Percentiles rank a stretch among this genome's conserved stretches.
These are phyloP conservation scores for Bellardia bayeri DNA, from an alignment of 2,888 invertebrate genomes.

Conservation along the genomic window DNA sequence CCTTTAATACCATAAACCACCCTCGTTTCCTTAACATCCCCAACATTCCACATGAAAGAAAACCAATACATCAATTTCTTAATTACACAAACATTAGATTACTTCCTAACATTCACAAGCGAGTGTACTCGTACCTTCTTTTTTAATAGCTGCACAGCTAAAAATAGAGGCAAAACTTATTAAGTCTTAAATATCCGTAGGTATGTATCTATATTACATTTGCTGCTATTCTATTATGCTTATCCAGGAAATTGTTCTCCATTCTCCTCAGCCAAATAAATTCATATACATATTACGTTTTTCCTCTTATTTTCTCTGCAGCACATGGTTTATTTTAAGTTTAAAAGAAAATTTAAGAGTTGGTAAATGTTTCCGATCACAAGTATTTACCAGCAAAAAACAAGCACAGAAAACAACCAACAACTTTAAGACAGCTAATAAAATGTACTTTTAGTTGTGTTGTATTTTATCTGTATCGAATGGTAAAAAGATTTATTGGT, in stretches of 20 bases:
- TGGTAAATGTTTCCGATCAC: conserved; percentile 70
- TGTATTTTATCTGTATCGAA: conserved; percentile 73
- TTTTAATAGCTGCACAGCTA: conserved; percentile 1
- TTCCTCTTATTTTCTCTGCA: conserved; percentile 25
- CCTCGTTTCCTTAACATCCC: neutral
- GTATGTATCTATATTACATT: conserved; percentile 53
- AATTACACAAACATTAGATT: conserved; percentile 20
- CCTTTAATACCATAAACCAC: neutral
- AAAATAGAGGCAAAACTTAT: conserved; percentile 57
- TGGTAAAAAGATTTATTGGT: conserved; percentile 72
- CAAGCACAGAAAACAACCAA: conserved; percentile 23
- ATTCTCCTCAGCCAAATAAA: conserved; percentile 44
- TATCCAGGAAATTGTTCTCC: conserved; percentile 60
- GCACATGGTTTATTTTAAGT: conserved; percentile 38
- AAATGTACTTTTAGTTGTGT: conserved; percentile 61
- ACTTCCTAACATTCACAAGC: neutral
- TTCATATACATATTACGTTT: conserved; percentile 30
- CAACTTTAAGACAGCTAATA: conserved; percentile 63
- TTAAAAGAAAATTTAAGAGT: conserved; percentile 52
- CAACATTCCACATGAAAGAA: neutral
- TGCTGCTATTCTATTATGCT: neutral
- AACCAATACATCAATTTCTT: conserved; percentile 25
- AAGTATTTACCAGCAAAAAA: conserved; percentile 45
- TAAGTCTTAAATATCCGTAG: conserved; percentile 69
- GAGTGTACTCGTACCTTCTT: neutral